These are phyloP conservation scores for Cheiracanthium punctorium DNA, from an alignment of 2,888 invertebrate genomes.

Conservation along the genomic window DNA sequence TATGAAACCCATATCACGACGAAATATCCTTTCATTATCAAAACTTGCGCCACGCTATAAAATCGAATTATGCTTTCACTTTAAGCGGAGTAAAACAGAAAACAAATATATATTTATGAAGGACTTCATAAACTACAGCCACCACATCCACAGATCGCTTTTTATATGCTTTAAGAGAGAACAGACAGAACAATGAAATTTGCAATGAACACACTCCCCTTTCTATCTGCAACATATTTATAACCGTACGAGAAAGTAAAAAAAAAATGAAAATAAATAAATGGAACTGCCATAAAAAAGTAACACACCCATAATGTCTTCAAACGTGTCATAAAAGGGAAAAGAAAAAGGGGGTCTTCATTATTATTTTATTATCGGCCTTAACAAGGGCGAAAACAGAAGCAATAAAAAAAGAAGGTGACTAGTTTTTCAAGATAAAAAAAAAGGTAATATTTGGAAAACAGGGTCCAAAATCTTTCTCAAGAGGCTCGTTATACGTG, in stretches of 20 bases:
- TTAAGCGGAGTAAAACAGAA: no score
- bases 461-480: neutral
- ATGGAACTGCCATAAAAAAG: neutral
- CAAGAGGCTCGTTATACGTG: neutral
- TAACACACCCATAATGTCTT: neutral
- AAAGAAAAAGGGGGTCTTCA: neutral
- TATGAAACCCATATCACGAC: no score
- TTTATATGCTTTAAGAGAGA: no score
- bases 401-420: neutral
- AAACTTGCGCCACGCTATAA: no score
- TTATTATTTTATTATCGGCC: neutral
- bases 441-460: neutral
- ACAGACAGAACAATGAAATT: no score
- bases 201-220: no score
- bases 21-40: no score
- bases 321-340: neutral
- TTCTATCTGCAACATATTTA: neutral
- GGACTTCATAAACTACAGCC: no score
- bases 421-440: neutral
- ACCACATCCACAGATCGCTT: no score
- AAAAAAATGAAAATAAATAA: no score
- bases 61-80: no score
- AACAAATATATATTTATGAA: no score
- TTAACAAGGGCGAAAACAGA: neutral
- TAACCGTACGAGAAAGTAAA: neutral